phyloP scores from a whole-genome alignment of 2,888 invertebrate species.

The Chromoteleia sp. region DNA sequence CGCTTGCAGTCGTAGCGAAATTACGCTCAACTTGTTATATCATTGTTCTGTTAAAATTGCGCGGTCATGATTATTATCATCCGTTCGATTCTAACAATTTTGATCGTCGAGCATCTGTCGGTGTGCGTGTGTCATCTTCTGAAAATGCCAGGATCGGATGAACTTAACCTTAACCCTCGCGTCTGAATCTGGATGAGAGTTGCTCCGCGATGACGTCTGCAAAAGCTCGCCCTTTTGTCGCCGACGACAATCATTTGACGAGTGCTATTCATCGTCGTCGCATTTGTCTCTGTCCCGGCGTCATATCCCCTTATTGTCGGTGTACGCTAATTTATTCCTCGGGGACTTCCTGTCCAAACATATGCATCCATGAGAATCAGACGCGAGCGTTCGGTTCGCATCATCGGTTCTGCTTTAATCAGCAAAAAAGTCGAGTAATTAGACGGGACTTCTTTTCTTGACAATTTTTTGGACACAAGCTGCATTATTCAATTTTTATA shows the following conservation, averaged over 20 bases:
- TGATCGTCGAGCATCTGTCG: conserved; percentile 38
- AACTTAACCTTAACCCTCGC: conserved; percentile 61
- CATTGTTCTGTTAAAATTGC: conserved; percentile 49
- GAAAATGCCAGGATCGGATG: conserved; percentile 60
- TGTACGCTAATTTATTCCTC: conserved; percentile 60
- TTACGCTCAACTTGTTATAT: conserved; percentile 49
- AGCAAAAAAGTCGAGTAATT: conserved; percentile 10
- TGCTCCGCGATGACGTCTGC: conserved; percentile 63
- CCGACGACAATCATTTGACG: conserved; percentile 65
- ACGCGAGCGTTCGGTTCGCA: conserved; percentile 20
- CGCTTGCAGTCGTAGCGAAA: conserved; percentile 29
- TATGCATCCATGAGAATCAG: conserved; percentile 39
- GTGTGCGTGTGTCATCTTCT: conserved; percentile 56
- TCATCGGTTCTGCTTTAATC: conserved; percentile 36
- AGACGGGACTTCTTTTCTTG: not conserved
- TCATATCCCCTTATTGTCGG: conserved; percentile 47
- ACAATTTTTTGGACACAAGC: no score
- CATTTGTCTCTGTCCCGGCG: conserved; percentile 64
- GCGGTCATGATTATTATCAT: conserved; percentile 56
- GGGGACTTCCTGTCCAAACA: conserved; percentile 53
- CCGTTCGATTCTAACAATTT: conserved; percentile 47
- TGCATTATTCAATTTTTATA: no score
- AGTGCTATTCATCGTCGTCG: conserved; percentile 66
- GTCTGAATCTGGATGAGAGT: conserved; percentile 63
- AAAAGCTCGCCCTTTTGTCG: conserved; percentile 68